Evolutionary conservation across 1,140 invertebrate species (phyloP).

Genomic region (Hylaeus anthracinus): DNA sequence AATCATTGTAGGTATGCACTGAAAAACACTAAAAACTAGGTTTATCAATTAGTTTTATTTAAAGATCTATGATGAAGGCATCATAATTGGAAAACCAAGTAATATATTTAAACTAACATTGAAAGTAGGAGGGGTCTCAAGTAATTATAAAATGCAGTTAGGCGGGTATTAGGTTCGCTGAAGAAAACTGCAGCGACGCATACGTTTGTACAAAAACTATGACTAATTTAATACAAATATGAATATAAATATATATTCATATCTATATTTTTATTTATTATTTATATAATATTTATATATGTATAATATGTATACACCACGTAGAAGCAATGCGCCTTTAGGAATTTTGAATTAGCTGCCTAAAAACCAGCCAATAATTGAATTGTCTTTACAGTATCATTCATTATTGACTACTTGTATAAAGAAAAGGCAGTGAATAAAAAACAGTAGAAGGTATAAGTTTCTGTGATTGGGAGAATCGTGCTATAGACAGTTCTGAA

Average conservation of each 20-base stretch:
- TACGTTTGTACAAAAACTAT: conserved; percentile 77
- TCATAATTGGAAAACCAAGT: conserved; percentile 68
- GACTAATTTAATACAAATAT: conserved; percentile 67
- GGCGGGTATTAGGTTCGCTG: conserved; percentile 65
- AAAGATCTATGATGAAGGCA: conserved; percentile 63
- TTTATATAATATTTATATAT: conserved; percentile 64
- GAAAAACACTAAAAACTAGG: conserved; percentile 22
- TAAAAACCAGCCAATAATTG: conserved; percentile 2
- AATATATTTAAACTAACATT: conserved; percentile 70
- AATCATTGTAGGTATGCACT: not conserved
- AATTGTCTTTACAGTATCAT: not conserved
- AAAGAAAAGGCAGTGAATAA: not conserved
- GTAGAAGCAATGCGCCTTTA: conserved; percentile 66
- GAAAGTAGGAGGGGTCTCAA: conserved; percentile 49
- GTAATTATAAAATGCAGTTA: conserved; percentile 67
- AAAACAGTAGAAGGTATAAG: conserved; percentile 8
- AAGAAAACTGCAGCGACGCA: conserved; percentile 60
- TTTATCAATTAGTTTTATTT: conserved; percentile 65
- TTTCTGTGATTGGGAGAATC: conserved; percentile 1
- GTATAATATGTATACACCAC: conserved; percentile 71
- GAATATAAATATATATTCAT: conserved; percentile 44
- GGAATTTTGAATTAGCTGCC: conserved; percentile 44
- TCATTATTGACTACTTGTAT: not conserved
- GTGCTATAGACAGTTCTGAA: conserved; percentile 6
- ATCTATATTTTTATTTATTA: conserved; percentile 55